Conservation (phyloP, 2,797 vertebrate species). For the Pseudomugil tenellus region DNA sequence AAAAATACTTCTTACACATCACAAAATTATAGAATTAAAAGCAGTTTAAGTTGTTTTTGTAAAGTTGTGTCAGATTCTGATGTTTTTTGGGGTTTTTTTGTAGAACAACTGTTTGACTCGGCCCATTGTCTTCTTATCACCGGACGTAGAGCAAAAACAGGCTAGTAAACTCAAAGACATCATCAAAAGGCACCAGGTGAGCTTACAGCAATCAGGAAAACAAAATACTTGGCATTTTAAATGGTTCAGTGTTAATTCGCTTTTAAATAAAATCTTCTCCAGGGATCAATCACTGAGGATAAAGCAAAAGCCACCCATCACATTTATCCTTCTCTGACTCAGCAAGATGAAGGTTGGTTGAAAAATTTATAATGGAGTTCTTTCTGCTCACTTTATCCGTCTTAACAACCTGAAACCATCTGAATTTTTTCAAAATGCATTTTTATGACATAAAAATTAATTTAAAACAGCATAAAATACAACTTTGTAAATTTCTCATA, state of each 20-base stretch:
- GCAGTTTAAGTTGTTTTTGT: background rate
- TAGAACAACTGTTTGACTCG: slow-evolving; percentile 96
- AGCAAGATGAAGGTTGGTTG: slow-evolving; percentile 89
- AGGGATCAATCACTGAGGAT: slow-evolving; percentile 96
- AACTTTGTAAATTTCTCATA: background rate
- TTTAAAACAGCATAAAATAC: background rate
- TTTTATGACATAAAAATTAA: background rate
- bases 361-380: background rate
- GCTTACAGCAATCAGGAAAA: background rate
- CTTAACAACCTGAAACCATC: too few relatives aligned
- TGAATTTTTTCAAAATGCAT: background rate
- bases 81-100: slow-evolving; percentile 4
- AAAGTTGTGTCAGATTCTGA: background rate
- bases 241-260: background rate
- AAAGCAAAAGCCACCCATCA: slow-evolving; percentile 96
- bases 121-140: slow-evolving; percentile 92
- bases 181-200: slow-evolving; percentile 97
- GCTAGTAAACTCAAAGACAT: slow-evolving; percentile 96
- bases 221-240: background rate
- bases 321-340: slow-evolving; percentile 88
- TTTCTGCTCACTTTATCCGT: too few relatives aligned
- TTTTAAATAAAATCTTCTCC: background rate
- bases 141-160: slow-evolving; percentile 94
- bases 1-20: background rate
- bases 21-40: background rate